Base-by-base conservation (phyloP, 2,113 vertebrate genomes). In the Eubucco bourcierii region DNA sequence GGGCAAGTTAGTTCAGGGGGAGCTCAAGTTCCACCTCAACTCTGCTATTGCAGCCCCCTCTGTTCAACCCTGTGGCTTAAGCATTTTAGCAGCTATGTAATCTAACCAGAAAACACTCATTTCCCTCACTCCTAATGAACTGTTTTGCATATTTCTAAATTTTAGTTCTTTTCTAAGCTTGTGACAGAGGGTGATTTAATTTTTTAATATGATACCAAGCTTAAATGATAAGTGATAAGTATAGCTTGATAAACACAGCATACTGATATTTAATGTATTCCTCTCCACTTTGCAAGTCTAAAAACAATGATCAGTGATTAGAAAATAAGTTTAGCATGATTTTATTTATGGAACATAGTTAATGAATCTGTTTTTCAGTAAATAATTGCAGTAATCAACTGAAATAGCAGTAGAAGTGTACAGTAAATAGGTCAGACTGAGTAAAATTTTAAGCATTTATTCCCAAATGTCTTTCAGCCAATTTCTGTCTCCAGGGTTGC, bases 341-440 rank as follows among this genome's bases (percentile, higher is more conserved):
- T 94, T 94, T 90, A 90, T 81, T 94, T 95, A 90, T 79, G 65
- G 88, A 92, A 90, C 37, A 56, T 67, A 58, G 44, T 61, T 68
- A 92, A 90, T 73, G 39, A 94, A 70, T 74, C 52, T 92, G 80
- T 12, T 90, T 86, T 87, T 73, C 55, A 88, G 77, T 64, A 56
- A 92, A 90, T 88, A 94, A 94, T 75, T 94, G 91, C 71, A 80
- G 64, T 63, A 73, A 88, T 87, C 86, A 87, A 85, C 67, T 56
- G 58, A 90, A 93, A 94, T 75, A 88, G 73, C 67, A 70, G 74
- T 60, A 84, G 91, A 81, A 88, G 46, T 61, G 47, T 4, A 39
- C 7, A 94, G 71, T 61, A 96, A 96, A 94, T 72, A 95, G 84
- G 93, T 92, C 93, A 93, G 78, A 81, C 66, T 7, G 50, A 89